Conservation (phyloP, 2,113 vertebrate species). For the Stictonetta naevosa region DNA sequence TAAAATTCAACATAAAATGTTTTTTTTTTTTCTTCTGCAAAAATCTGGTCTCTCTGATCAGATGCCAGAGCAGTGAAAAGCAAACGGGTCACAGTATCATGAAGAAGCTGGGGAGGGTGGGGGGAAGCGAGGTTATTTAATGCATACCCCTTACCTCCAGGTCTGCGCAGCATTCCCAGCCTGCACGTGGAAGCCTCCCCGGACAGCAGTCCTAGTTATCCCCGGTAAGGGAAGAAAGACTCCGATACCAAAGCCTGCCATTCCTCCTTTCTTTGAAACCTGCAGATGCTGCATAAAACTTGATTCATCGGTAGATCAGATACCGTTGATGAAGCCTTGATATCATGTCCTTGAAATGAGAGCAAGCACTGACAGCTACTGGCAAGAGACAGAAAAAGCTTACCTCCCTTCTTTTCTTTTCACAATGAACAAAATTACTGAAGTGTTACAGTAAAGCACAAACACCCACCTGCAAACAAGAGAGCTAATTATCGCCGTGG, state of each 20-base stretch:
- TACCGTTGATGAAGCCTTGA: background rate
- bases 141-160: background rate
- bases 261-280: background rate
- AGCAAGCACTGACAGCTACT: background rate
- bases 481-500: background rate
- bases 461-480: background rate
- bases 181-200: background rate
- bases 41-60: background rate
- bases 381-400: background rate
- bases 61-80: background rate
- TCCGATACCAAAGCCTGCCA: background rate
- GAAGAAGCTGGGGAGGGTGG: accelerated
- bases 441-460: background rate
- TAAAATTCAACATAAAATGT: background rate
- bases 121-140: background rate
- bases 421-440: background rate
- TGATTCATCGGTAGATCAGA: background rate
- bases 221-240: background rate
- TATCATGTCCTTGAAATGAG: background rate
- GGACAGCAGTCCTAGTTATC: background rate
- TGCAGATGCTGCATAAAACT: background rate
- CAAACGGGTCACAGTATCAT: accelerated
- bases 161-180: background rate
- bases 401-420: background rate
- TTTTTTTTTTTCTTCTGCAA: background rate